phyloP scores from a whole-genome alignment of 2,888 invertebrate genomes.

The Hypsopygia costalis region DNA sequence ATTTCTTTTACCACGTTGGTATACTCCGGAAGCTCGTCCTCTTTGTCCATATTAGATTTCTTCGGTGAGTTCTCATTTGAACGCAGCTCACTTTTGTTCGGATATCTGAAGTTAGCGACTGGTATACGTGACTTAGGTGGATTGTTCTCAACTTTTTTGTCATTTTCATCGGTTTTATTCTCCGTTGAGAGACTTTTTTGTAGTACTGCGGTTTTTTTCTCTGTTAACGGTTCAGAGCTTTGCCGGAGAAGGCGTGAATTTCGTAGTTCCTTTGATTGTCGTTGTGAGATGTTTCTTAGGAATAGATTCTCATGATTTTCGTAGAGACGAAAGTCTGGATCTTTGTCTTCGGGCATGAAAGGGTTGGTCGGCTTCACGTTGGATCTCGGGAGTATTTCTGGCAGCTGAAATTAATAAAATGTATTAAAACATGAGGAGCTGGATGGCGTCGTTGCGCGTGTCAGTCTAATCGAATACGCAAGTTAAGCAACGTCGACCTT shows the following conservation, averaged over 20 bases:
- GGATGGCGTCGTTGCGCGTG: too few species aligned
- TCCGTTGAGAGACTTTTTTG: conserved; percentile 69
- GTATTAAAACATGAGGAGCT: too few species aligned
- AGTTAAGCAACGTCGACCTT: too few species aligned
- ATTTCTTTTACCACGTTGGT: conserved; percentile 51
- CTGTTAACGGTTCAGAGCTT: conserved; percentile 61
- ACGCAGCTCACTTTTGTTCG: conserved; percentile 60
- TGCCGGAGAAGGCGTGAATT: conserved; percentile 58
- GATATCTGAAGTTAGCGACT: conserved; percentile 69
- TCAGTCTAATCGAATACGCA: too few species aligned
- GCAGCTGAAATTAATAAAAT: conserved; percentile 41
- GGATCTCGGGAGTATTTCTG: conserved; percentile 63
- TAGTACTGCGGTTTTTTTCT: conserved; percentile 45
- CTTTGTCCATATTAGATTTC: conserved; percentile 29
- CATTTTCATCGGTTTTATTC: conserved; percentile 42
- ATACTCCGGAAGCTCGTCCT: conserved; percentile 58
- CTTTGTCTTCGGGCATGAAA: conserved; percentile 47
- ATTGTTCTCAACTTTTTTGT: conserved; percentile 38
- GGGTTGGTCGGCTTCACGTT: conserved; percentile 52
- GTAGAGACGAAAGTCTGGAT: conserved; percentile 52
- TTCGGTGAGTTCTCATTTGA: conserved; percentile 63
- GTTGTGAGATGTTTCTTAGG: conserved; percentile 61
- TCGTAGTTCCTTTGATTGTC: conserved; percentile 62
- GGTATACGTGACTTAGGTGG: conserved; percentile 66
- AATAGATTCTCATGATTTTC: conserved; percentile 70